phyloP scores from a whole-genome alignment of 2,113 vertebrate genomes.

The Calidris pygmaea region DNA sequence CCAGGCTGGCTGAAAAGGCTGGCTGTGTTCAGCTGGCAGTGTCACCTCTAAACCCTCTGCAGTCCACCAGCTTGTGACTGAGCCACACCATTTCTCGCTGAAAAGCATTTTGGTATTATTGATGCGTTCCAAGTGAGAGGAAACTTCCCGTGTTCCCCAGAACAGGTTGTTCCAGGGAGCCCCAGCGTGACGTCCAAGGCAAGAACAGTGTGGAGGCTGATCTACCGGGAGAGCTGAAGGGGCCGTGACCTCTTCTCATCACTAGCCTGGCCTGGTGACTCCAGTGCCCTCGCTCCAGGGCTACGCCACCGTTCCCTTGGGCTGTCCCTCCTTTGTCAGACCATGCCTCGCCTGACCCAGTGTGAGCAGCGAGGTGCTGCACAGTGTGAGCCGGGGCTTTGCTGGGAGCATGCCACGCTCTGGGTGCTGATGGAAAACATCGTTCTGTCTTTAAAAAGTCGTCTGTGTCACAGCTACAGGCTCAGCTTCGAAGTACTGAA shows the following conservation, averaged over 20 bases:
- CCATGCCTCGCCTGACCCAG: background rate
- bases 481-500: background rate
- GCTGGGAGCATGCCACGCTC: background rate
- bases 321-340: background rate
- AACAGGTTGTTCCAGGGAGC: background rate
- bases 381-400: background rate
- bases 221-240: background rate
- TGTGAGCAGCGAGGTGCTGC: background rate
- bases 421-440: background rate
- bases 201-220: accelerated
- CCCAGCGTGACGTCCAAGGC: background rate
- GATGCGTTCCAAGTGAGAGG: background rate
- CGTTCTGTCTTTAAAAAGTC: background rate
- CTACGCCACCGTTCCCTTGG: background rate
- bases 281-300: background rate
- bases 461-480: background rate
- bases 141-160: no score
- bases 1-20: background rate
- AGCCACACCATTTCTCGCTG: background rate
- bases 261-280: accelerated
- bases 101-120: background rate
- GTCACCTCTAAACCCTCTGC: background rate
- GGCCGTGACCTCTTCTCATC: background rate
- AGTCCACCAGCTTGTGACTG: background rate
- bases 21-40: background rate